These are phyloP conservation scores for Escarpia spicata DNA, from an alignment of 2,888 invertebrate genomes.

Conservation along the genomic window DNA sequence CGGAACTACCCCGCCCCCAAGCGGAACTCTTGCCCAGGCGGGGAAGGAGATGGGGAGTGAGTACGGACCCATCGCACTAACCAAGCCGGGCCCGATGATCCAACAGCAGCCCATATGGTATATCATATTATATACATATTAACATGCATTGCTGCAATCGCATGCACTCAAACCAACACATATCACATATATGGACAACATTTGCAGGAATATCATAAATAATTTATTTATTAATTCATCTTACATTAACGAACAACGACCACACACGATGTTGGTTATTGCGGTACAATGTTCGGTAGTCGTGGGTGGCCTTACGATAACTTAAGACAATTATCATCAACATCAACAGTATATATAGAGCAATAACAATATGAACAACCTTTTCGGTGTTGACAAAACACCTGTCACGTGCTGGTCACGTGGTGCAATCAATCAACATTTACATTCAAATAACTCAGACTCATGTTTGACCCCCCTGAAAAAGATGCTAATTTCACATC, in stretches of 20 bases:
- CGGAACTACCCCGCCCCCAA: too few species aligned
- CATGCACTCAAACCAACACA: constrained; percentile 4
- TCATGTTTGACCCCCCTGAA: not conserved
- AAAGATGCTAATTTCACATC: not conserved
- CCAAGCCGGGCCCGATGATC: too few species aligned
- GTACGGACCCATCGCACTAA: too few species aligned
- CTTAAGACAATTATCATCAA: not conserved
- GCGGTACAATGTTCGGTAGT: not conserved
- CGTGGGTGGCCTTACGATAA: not conserved
- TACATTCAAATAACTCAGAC: not conserved
- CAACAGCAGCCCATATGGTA: too few species aligned
- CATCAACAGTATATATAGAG: not conserved
- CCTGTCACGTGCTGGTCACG: not conserved
- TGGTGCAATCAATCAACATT: not conserved
- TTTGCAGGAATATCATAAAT: not conserved
- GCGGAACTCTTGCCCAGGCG: too few species aligned
- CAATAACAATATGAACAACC: constrained; percentile 10
- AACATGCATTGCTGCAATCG: not conserved
- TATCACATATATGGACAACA: not conserved
- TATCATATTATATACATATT: too few species aligned
- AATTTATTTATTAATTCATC: not conserved
- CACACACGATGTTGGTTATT: constrained; percentile 1
- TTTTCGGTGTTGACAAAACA: not conserved
- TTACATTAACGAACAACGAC: not conserved
- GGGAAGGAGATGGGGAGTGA: too few species aligned